phyloP scores from a whole-genome alignment of 2,113 vertebrate species.

The Anhinga anhinga region DNA sequence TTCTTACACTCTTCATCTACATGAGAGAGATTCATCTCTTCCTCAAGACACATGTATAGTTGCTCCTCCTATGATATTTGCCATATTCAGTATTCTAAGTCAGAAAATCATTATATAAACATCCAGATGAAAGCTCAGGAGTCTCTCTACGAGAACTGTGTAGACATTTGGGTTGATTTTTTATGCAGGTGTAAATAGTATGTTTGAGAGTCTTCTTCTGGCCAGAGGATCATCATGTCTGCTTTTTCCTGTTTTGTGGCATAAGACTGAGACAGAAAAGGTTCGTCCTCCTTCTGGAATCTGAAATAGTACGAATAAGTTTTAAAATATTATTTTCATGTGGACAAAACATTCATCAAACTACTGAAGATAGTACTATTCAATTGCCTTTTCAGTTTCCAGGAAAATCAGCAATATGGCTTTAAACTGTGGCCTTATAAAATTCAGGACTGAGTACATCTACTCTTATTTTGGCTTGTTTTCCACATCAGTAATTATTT shows the following conservation, averaged over 20 bases:
- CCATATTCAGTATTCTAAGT: background rate
- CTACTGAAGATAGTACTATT: background rate
- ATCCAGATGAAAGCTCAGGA: background rate
- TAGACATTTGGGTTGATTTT: background rate
- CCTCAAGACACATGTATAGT: background rate
- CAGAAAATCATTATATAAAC: background rate
- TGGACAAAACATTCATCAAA: background rate
- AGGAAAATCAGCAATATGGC: background rate
- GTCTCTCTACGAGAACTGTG: background rate
- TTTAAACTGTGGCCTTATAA: background rate
- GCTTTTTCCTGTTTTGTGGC: background rate
- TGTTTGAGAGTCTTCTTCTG: background rate
- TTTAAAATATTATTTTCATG: background rate
- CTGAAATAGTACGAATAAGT: background rate
- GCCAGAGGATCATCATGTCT: background rate
- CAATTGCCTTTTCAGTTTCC: background rate
- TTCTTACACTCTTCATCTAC: background rate
- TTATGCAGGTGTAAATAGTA: background rate
- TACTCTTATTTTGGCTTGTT: background rate
- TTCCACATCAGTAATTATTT: background rate
- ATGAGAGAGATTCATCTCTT: background rate
- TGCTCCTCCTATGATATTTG: background rate
- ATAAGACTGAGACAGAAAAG: background rate
- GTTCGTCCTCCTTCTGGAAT: background rate
- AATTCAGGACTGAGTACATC: background rate